Conservation (phyloP, 1,140 invertebrate genomes). For the Nephotettix cincticeps region DNA sequence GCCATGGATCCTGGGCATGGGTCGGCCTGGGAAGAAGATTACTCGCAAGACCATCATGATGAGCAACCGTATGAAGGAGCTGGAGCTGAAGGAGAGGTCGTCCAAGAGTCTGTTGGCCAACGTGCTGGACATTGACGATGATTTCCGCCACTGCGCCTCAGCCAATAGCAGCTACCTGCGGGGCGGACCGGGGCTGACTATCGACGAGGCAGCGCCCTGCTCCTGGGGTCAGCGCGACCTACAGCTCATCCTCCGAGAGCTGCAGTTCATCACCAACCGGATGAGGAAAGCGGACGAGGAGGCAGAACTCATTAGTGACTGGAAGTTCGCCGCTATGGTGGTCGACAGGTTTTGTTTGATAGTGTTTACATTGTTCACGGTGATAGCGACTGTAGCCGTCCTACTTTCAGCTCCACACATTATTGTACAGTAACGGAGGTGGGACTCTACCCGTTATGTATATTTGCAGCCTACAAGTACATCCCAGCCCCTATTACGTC, state of each 20-base stretch:
- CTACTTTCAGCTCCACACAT: slow-evolving; percentile 93
- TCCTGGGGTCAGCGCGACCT: slow-evolving; percentile 62
- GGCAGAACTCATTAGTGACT: slow-evolving; percentile 91
- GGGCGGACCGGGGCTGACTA: slow-evolving; percentile 47
- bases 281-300: slow-evolving; percentile 89
- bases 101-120: slow-evolving; percentile 93
- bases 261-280: slow-evolving; percentile 90
- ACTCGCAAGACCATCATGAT: slow-evolving; percentile 86
- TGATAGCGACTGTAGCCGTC: slow-evolving; percentile 93
- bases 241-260: slow-evolving; percentile 83
- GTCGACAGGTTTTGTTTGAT: slow-evolving; percentile 97
- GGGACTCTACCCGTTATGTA: too few relatives aligned
- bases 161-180: slow-evolving; percentile 52
- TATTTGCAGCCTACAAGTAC: too few relatives aligned
- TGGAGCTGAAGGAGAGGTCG: slow-evolving; percentile 88
- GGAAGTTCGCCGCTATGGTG: slow-evolving; percentile 99
- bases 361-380: slow-evolving; percentile 94
- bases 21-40: slow-evolving; percentile 91
- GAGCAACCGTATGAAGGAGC: slow-evolving; percentile 84
- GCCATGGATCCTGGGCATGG: slow-evolving; percentile 93
- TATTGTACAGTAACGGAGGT: slow-evolving; percentile 73
- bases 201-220: slow-evolving; percentile 46
- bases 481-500: too few relatives aligned
- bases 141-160: slow-evolving; percentile 64
- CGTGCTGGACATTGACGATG: slow-evolving; percentile 92